Base-by-base conservation (phyloP, 2,797 vertebrate species). In the Balearica regulorum region DNA sequence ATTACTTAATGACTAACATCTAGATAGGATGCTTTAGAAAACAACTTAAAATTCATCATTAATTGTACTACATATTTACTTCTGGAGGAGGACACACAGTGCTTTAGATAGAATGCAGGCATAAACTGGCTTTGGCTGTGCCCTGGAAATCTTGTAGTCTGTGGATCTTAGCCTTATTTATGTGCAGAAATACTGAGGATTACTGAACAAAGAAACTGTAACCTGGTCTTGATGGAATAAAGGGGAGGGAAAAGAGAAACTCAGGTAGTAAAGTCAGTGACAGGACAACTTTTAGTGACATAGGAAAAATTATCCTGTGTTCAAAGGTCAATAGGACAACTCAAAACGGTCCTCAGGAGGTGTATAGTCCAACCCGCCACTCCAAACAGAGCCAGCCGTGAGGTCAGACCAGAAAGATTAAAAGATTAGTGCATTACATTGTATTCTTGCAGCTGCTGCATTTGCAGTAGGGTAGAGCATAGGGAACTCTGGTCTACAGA, bases 321-420 rank as follows among this genome's bases (percentile, higher is more conserved):
- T 76, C 20, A 41, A 11, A 46, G 24, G 14, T 55, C 37, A 54
- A n/a, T 17, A 78, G 15, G 16, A 39, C 9, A 37, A 49, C 11
- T 43, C 4, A 51, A 8, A 51, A 39, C 13, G 3, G 24, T 70
- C 21, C 43, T 55, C 69, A 62, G 46, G 10, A 51, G 31, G 4
- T 51, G 12, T 37, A 8, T 26, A 16, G 11, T 39, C 14, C 33
- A 68, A 15, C 10, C 9, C 3, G 3, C 4, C 2, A 2, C 9
- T 25, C 29, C 46, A 51, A 46, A 18, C 22, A 57, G 28, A 1
- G 6, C 15, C 18, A 69, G 37, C 4, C n/a, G 35, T 48, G 5
- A 77, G 2, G 10, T 35, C 46, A 65, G n/a, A 78, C 16, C 46
- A 64, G 35, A 55, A 82, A 39, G 21, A 33, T 46, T 44, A 51